Evolutionary conservation across 2,113 vertebrate genomes (phyloP).

Genomic region (Brienomyrus longianalis): DNA sequence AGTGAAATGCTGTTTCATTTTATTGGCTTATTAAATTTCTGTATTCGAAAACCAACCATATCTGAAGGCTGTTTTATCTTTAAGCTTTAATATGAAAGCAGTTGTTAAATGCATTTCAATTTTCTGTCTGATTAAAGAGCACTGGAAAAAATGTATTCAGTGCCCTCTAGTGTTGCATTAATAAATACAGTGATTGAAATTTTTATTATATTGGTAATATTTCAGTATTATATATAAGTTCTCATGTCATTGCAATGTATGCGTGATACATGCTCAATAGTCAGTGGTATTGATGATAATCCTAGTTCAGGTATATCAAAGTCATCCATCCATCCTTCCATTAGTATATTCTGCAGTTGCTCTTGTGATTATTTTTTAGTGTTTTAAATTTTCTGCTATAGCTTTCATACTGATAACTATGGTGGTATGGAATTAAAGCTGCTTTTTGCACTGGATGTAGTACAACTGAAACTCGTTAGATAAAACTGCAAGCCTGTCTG

Average conservation of each 20-base stretch:
- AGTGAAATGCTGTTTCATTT: background rate
- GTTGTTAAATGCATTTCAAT: background rate
- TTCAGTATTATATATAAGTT: background rate
- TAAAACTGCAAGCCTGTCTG: constrained; percentile 9
- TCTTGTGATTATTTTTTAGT: background rate
- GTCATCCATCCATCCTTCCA: background rate
- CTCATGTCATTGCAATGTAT: background rate
- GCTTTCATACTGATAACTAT: background rate
- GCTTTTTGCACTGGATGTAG: background rate
- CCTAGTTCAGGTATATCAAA: background rate
- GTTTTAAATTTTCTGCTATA: background rate
- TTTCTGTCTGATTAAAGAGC: background rate
- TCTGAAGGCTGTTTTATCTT: background rate
- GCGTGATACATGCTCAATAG: background rate
- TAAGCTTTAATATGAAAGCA: background rate
- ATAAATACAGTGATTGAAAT: background rate
- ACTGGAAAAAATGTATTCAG: background rate
- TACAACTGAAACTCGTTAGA: background rate
- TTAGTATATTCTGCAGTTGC: background rate
- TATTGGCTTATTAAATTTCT: background rate
- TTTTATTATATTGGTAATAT: background rate
- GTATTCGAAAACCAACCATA: background rate
- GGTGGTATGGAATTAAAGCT: background rate
- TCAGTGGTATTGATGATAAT: background rate
- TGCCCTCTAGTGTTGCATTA: background rate